Base-by-base conservation (phyloP, 2,888 invertebrate genomes). In the Platycheirus albimanus region DNA sequence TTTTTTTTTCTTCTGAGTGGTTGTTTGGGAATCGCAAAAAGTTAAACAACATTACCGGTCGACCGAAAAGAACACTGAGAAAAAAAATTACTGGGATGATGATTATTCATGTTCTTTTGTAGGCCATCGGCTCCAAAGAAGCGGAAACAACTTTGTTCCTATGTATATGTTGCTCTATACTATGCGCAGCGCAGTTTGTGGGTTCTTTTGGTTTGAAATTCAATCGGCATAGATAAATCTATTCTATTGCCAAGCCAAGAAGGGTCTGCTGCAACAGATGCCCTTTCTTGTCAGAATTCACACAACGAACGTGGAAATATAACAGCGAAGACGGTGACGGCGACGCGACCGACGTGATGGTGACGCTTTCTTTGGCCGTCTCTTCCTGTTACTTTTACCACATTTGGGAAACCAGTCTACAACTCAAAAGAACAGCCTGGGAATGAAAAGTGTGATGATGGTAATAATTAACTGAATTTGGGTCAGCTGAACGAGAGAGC, bases 381-480 rank as follows among this genome's bases (percentile, higher is more conserved):
- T 47, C 49, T 75, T 75, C 56, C 58, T 69, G 69, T 52, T 45
- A 30, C 75, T 70, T 64, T 63, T 70, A 70, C 71, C 70, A 76
- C 64, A 71, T 52, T 71, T 66, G 71, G 70, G 70, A 76, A 71
- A 71, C 71, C 80, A 41, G 76, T 70, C 58, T 47, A 45, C 51
- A 51, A 43, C 13, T 52, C 8, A 4, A 63, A 33, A 43, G 52
- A 58, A 70, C 38, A 24, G 38, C 56, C 61, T 71, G 74, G 52
- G 66, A 81, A 71, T 61, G 58, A 47, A 51, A 52, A 61, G 71
- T 70, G 45, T 71, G 66, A 81, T 71, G 80, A 47, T 71, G 70
- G 76, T 76, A 66, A 66, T 81, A 76, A 80, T 80, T 75, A 80
- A 71, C 80, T 47, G 66, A 71, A 81, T 76, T 81, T 81, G 33